Evolutionary conservation across 2,888 invertebrate genomes (phyloP), one percentile per base, ranked within the genome.

Genomic region (Aphodius sticticus): DNA sequence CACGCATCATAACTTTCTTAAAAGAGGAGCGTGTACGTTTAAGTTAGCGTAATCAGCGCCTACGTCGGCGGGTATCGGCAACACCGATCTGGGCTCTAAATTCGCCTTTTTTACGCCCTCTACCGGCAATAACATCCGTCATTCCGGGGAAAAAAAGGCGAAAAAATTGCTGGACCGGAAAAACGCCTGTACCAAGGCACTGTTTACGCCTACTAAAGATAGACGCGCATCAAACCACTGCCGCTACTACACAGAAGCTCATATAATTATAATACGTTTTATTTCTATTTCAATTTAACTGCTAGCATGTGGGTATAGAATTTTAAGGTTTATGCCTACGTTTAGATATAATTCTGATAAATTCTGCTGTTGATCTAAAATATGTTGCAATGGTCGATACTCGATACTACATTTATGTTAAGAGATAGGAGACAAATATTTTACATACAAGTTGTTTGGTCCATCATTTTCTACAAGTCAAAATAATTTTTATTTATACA

Each of bases 1-100:
- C 81, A 69, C 74, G 74, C 16, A 69, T 77, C 16, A 77, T 77
- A 70, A 26, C 26, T 26, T 26, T 53, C 53, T 53, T 53, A 53
- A 53, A 53, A 53, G 53, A 53, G 53, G 53, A 53, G 77, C 71
- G 69, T 77, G 77, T 71, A 70, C 70, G n/a, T 72, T 77, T 77
- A 77, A 70, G 36, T 79, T 53, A 53, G 53, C 53, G 53, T 53
- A 53, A 53, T 53, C 53, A 53, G 53, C 53, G 53, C 53, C 53
- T 53, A 53, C 53, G 53, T 53, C 53, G 53, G 12, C 53, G 53
- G 53, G 53, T 53, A 53, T 53, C 53, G 53, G 53, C 53, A 26
- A 12, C 53, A 12, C 53, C n/a, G 36, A 72, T 72, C 72, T 72
- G 72, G 36, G 14, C 35, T 72, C 72, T 72, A 72, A 72, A 72